Evolutionary conservation across 1,140 invertebrate species (phyloP), one percentile per base, ranked within the genome.

Genomic region (Oscheius sp.): DNA sequence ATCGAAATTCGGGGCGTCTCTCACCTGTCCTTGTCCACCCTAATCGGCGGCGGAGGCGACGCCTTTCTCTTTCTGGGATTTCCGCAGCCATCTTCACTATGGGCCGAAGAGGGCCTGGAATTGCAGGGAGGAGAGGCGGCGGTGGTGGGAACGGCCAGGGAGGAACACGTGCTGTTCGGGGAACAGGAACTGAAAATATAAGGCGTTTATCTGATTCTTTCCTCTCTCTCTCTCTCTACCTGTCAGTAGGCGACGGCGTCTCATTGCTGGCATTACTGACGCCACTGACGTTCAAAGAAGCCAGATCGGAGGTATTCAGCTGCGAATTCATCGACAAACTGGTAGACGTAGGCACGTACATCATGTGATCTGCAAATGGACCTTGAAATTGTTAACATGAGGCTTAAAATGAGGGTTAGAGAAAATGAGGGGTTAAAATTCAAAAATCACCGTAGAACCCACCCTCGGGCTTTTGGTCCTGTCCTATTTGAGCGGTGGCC

Each of bases 211-310:
- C 15, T 45, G 42, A 45, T 45, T 23, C 18, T 23, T 45, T 18
- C 18, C 23, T 18, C 18, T 18, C 23, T 18, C 18, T 45, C 42
- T 15, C 18, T 45, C 42, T 23, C 42, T 15, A 59, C 55, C 55
- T 63, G 36, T 63, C 65, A 29, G 65, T 59, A 23, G 65, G n/a
- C 2, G 69, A 62, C 15, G 61, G 38, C 13, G 59, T 71, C 36
- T 61, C 35, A 58, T 26, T 29, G 67, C 35, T 26, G 59, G 3
- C 0, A 61, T 10, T 3, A n/a, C 29, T 28, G 36, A 52, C 18
- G 13, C 34, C 20, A 45, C 3, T 32, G 52, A 13, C 23, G 35
- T 61, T 28, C 15, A 58, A 32, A n/a, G 4, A 3, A 18, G 49
- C 31, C 2, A 61, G 67, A 13, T 18, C 49, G 34, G 55, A 29